Evolutionary conservation across 2,888 invertebrate species (phyloP).

Genomic region (Dascillus cervinus): DNA sequence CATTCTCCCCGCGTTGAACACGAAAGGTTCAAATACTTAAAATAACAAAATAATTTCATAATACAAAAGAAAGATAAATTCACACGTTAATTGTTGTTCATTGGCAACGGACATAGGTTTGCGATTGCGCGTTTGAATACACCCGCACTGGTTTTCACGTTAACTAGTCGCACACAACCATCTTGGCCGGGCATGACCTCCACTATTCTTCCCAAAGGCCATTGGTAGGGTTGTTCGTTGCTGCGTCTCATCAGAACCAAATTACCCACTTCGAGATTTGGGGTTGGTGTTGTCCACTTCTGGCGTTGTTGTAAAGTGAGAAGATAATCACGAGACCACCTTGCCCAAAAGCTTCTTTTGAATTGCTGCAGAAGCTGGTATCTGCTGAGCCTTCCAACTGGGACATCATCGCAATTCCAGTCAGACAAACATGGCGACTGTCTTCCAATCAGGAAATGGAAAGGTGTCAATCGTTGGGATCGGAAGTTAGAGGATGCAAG

Average conservation of each 20-base stretch:
- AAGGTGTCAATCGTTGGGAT: conserved; percentile 20
- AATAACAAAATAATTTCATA: no score
- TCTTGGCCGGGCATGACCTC: background rate
- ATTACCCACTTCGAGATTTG: background rate
- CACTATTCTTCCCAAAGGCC: background rate
- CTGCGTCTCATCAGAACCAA: background rate
- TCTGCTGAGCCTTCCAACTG: conserved; percentile 2
- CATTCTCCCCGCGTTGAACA: no score
- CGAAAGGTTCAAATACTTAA: no score
- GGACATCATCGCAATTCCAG: conserved; percentile 4
- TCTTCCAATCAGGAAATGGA: conserved; percentile 20
- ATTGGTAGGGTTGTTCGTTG: background rate
- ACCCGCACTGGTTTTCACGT: background rate
- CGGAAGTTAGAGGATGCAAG: conserved; percentile 12
- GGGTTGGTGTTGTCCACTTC: background rate
- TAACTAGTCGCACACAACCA: background rate
- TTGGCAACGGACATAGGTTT: no score
- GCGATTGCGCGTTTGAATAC: no score
- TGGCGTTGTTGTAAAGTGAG: background rate
- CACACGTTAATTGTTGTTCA: no score
- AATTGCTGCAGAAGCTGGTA: conserved; percentile 3
- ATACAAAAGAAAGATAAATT: no score
- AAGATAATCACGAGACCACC: background rate
- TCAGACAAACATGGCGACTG: conserved; percentile 16
- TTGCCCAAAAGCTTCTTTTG: background rate